Percentiles rank a stretch among this genome's conserved stretches.
These are phyloP conservation scores for Etia nguti DNA, from an alignment of 2,113 vertebrate genomes.

Conservation along the genomic window DNA sequence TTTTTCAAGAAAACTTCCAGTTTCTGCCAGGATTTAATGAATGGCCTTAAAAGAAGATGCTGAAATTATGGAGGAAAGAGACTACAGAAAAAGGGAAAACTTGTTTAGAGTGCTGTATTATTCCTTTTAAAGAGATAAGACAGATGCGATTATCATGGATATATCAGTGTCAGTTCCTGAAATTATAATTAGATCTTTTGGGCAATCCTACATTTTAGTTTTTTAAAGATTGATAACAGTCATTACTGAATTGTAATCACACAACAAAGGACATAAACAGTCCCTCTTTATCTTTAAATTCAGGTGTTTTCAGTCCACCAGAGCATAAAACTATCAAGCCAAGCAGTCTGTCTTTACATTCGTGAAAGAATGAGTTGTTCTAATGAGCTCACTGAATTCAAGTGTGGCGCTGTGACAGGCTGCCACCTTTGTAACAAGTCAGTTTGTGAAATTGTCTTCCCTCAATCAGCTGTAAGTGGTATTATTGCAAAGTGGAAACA, in stretches of 20 bases:
- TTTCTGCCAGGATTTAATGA: not conserved
- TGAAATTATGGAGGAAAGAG: not conserved
- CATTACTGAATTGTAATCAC: not conserved
- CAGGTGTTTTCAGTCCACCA: not conserved
- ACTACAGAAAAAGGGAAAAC: not conserved
- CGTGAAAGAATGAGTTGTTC: not conserved
- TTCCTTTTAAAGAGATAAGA: not conserved
- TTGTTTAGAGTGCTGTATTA: not conserved
- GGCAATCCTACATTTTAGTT: not conserved
- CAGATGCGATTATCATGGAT: not conserved
- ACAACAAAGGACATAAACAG: not conserved
- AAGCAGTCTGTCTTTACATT: not conserved
- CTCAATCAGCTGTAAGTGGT: not conserved
- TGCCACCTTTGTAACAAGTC: not conserved
- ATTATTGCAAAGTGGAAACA: not conserved
- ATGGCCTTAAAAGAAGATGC: not conserved
- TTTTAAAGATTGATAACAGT: not conserved
- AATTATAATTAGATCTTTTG: not conserved
- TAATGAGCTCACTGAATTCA: not conserved
- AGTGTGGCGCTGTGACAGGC: not conserved
- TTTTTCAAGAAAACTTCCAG: not conserved
- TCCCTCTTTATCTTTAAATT: not conserved
- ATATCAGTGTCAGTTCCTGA: not conserved
- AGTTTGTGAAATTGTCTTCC: not conserved
- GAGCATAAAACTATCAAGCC: not conserved